phyloP scores from a whole-genome alignment of 2,113 vertebrate genomes.

The Tauraco erythrolophus region DNA sequence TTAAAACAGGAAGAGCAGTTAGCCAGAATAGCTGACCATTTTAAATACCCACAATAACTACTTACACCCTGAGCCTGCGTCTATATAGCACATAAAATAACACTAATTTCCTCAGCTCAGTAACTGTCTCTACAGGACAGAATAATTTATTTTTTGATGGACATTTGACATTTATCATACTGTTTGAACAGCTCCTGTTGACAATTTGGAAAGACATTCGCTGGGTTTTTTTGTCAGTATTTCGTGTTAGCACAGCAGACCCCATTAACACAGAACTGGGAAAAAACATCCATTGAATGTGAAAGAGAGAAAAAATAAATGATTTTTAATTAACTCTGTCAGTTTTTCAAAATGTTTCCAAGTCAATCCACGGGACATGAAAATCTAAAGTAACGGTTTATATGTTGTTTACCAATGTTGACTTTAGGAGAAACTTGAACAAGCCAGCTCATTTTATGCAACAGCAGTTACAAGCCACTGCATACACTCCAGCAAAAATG shows the following conservation, averaged over 20 bases:
- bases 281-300: neutral
- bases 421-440: neutral
- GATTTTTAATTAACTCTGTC: constrained; percentile 33
- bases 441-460: neutral
- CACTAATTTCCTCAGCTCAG: neutral
- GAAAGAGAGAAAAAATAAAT: neutral
- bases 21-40: neutral
- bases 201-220: constrained; percentile 20
- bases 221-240: constrained; percentile 36
- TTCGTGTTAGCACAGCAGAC: neutral
- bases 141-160: constrained; percentile 29
- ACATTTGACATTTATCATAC: constrained; percentile 34
- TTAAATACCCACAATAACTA: neutral
- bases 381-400: neutral
- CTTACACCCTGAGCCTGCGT: neutral
- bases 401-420: neutral
- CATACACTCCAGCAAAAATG: neutral
- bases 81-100: neutral
- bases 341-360: constrained; percentile 18
- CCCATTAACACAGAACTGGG: neutral
- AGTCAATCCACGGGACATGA: neutral
- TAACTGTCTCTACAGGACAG: neutral
- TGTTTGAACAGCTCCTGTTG: neutral
- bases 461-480: neutral
- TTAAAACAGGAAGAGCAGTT: neutral